Base-by-base conservation (phyloP, 2,113 vertebrate species). In the Sphaerodactylus townsendi region DNA sequence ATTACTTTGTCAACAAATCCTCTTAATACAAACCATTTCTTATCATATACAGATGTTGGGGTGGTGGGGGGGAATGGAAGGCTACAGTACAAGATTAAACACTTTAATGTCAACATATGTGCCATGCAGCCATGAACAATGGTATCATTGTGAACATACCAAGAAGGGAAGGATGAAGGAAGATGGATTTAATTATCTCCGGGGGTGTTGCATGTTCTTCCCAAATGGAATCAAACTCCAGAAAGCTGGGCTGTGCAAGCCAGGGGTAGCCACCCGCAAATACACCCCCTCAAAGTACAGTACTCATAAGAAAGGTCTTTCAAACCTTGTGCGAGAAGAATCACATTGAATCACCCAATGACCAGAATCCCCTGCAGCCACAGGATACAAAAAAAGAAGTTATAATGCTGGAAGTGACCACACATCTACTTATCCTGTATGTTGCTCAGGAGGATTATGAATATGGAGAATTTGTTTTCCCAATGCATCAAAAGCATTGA, bases 131-230 rank as follows among this genome's bases (percentile, higher is more conserved):
- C 91, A 79, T 2, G 87, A 93, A 96, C 96, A 96, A 96, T 95
- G 94, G 94, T 93, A 88, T 95, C 94, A 95, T 93, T 96, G 96
- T 96, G 93, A 81, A 79, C 44, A 89, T 86, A 94, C 92, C 90
- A 83, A 74, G 66, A 88, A 93, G 88, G 86, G 88, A 86, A 87
- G 70, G 84, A 50, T 30, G 80, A 82, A 77, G 88, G 92, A 94
- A 95, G 95, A 95, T 95, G 95, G 94, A 94, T 94, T 96, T 95
- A 95, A 96, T 96, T 96, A 96, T 95, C 93, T 95, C 86, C 2
- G 1, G 85, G 89, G 87, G 90, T 74, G 79, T 87, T 88, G 92
- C 84, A 90, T 92, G 81, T 88, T 90, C 92, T 90, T 90, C 93
- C 92, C 92, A 87, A 82, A 93, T 11, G 80, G 84, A 85, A 85